These are phyloP conservation scores for Myotis davidii DNA, from an alignment of 2,113 vertebrate species.

Conservation along the genomic window DNA sequence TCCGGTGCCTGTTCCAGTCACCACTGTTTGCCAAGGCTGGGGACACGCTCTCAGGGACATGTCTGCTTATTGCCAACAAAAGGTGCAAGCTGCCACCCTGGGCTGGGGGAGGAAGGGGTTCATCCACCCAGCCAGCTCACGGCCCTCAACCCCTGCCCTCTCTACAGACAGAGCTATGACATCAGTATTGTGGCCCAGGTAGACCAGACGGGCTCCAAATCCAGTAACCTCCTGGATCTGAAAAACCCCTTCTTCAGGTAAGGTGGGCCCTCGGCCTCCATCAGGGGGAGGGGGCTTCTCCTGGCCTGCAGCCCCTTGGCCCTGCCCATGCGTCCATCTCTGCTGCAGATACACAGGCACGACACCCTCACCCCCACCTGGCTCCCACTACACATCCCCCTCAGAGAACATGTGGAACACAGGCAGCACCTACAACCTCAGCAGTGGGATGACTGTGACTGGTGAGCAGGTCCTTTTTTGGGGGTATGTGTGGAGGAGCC, in stretches of 20 bases:
- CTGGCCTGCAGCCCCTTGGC: not conserved
- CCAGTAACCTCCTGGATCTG: slow-evolving; percentile 96
- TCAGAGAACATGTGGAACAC: slow-evolving; percentile 98
- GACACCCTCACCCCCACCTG: slow-evolving; percentile 93
- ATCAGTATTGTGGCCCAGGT: slow-evolving; percentile 98
- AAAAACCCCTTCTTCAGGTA: slow-evolving; percentile 98
- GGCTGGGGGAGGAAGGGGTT: not conserved
- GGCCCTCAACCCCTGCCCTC: not conserved
- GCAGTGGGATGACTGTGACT: slow-evolving; percentile 92
- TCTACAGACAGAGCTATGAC: slow-evolving; percentile 94
- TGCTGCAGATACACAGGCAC: slow-evolving; percentile 92
- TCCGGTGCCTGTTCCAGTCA: slow-evolving; percentile 96
- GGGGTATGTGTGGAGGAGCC: not conserved
- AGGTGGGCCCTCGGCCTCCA: not conserved
- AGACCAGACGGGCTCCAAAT: slow-evolving; percentile 97
- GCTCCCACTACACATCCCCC: slow-evolving; percentile 95
- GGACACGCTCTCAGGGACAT: slow-evolving; percentile 96
- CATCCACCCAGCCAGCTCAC: not conserved
- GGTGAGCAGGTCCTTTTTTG: slow-evolving; percentile 80
- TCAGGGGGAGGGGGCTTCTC: not conserved
- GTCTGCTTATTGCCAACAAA: slow-evolving; percentile 94
- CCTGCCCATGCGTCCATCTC: slow-evolving; percentile 15
- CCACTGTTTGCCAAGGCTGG: slow-evolving; percentile 96
- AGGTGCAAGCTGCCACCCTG: slow-evolving; percentile 82
- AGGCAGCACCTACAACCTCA: slow-evolving; percentile 91